Evolutionary conservation across 1,140 invertebrate species (phyloP).

Genomic region (Solenopsis invicta): DNA sequence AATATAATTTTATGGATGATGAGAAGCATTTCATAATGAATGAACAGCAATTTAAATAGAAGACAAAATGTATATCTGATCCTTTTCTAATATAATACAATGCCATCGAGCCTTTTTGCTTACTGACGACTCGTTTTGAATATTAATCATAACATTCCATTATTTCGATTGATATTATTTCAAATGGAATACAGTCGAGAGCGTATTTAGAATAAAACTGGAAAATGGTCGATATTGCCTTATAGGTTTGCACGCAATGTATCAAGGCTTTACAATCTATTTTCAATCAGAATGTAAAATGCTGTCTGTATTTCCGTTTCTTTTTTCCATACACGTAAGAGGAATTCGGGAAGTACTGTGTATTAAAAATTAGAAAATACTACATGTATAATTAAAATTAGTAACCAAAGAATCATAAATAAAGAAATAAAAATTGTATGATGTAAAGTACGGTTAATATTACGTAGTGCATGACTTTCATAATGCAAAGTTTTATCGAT

Average conservation of each 20-base stretch:
- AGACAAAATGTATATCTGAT: background rate
- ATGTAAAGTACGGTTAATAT: background rate
- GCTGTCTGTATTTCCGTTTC: too few relatives aligned
- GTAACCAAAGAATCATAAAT: background rate
- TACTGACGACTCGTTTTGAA: background rate
- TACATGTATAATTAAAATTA: background rate
- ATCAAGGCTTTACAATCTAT: background rate
- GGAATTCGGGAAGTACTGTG: background rate
- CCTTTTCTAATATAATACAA: background rate
- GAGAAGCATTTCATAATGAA: background rate
- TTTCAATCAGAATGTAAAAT: background rate
- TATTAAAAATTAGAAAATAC: background rate
- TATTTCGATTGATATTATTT: background rate
- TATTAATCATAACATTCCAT: background rate
- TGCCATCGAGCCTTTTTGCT: background rate
- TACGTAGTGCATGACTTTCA: background rate
- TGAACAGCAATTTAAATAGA: background rate
- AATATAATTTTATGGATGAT: constrained; percentile 4
- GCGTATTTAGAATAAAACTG: background rate
- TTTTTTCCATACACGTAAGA: background rate
- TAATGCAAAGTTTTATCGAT: constrained; percentile 16
- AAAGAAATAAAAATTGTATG: background rate
- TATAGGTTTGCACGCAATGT: background rate
- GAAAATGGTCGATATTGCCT: constrained; percentile 4
- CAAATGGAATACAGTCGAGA: background rate